These are phyloP conservation scores for Norana najaformis DNA, from an alignment of 2,888 invertebrate genomes.

Conservation along the genomic window DNA sequence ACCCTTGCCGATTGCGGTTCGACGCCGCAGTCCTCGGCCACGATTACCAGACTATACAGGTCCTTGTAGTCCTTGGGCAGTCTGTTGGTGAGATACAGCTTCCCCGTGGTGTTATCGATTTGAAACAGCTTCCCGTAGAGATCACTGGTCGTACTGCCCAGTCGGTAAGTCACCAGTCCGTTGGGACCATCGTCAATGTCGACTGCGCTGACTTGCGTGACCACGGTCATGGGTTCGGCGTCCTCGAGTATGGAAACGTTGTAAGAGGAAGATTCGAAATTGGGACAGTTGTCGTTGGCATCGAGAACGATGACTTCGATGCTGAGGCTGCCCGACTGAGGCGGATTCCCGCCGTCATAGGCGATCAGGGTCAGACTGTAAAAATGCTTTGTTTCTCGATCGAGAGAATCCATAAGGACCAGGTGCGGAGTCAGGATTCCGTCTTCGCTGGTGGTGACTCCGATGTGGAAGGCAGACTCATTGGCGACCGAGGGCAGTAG, in stretches of 20 bases:
- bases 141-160: conserved; percentile 39
- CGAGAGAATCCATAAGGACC: conserved; percentile 44
- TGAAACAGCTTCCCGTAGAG: conserved; percentile 38
- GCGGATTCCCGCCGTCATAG: conserved; percentile 53
- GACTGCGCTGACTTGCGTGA: conserved; percentile 17
- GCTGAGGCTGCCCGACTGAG: conserved; percentile 47
- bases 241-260: conserved; percentile 50
- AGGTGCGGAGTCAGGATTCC: conserved; percentile 56
- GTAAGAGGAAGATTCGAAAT: conserved; percentile 48
- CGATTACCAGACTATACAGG: conserved; percentile 26
- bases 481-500: not conserved
- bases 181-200: conserved; percentile 32
- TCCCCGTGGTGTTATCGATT: conserved; percentile 31
- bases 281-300: conserved; percentile 55
- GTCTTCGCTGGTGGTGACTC: not conserved
- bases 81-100: conserved; percentile 18
- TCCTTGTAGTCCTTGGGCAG: conserved; percentile 29
- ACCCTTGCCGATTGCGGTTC: conserved; percentile 31
- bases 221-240: conserved; percentile 33
- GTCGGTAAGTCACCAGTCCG: conserved; percentile 37
- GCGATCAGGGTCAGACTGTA: conserved; percentile 52
- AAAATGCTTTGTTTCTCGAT: conserved; percentile 50
- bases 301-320: conserved; percentile 53
- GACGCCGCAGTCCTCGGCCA: conserved; percentile 36
- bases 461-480: not conserved